These are phyloP conservation scores for Crotalus viridis DNA, from an alignment of 2,113 vertebrate genomes.

Conservation along the genomic window DNA sequence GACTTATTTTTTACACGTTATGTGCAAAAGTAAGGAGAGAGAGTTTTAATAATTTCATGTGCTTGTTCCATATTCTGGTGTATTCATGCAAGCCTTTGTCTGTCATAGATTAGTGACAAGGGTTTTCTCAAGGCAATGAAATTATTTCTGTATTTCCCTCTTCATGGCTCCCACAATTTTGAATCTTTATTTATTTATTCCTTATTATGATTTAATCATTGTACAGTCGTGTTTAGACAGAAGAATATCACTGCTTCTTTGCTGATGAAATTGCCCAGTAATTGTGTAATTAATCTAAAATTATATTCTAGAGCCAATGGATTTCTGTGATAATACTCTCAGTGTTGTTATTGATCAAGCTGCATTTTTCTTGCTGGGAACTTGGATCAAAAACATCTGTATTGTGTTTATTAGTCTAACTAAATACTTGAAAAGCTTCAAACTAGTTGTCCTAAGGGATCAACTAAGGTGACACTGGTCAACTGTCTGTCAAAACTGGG, in stretches of 20 bases:
- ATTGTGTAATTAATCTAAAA: neutral
- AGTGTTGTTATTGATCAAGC: neutral
- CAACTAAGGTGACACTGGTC: neutral
- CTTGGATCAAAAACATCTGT: neutral
- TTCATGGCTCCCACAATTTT: neutral
- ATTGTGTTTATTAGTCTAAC: neutral
- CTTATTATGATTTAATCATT: neutral
- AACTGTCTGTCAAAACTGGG: neutral
- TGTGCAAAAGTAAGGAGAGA: conserved; percentile 24
- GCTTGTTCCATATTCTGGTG: conserved; percentile 11
- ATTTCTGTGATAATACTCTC: neutral
- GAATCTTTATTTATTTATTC: neutral
- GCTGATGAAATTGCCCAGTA: neutral
- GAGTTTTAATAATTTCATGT: neutral
- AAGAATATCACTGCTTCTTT: neutral
- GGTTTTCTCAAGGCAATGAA: neutral
- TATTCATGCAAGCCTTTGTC: conserved; percentile 1
- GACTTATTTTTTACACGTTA: neutral
- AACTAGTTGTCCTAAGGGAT: neutral
- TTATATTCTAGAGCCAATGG: neutral
- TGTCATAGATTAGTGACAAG: neutral
- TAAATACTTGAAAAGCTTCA: neutral
- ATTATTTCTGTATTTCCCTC: neutral
- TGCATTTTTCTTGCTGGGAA: neutral
- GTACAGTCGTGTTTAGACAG: neutral